Conservation (phyloP, 2,113 vertebrate species). For the Percopsis transmontana region DNA sequence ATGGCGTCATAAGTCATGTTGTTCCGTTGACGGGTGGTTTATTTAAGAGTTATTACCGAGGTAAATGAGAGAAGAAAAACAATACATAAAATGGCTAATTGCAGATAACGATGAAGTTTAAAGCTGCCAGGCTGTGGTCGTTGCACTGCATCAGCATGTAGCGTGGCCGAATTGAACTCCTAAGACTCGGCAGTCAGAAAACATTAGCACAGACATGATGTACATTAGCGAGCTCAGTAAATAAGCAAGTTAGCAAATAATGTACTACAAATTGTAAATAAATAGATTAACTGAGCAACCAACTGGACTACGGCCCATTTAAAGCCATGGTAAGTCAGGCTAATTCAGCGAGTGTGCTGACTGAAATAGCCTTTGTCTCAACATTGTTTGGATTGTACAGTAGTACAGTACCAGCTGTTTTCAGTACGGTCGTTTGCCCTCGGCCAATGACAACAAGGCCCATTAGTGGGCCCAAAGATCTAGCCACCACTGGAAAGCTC, state of each 20-base stretch:
- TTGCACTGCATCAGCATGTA: neutral
- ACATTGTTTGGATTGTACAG: constrained; percentile 7
- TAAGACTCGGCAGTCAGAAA: neutral
- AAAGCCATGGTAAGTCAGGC: neutral
- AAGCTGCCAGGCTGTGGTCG: constrained; percentile 10
- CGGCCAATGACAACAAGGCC: constrained; percentile 32
- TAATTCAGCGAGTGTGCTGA: neutral
- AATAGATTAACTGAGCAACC: neutral
- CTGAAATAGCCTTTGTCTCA: constrained; percentile 12
- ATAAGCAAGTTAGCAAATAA: neutral
- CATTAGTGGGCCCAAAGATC: constrained; percentile 25
- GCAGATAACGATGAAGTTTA: constrained; percentile 16
- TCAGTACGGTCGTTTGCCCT: constrained; percentile 26
- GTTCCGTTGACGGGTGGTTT: constrained; percentile 30
- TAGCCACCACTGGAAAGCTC: constrained; percentile 21
- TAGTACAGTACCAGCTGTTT: constrained; percentile 20
- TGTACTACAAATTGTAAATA: neutral
- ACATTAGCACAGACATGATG: neutral
- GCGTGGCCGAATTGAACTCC: neutral
- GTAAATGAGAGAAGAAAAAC: constrained; percentile 26
- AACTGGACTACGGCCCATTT: too few species aligned
- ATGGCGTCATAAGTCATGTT: constrained; percentile 33
- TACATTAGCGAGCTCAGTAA: neutral
- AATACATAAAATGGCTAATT: constrained; percentile 37
- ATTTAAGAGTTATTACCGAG: constrained; percentile 34